phyloP scores from a whole-genome alignment of 1,140 invertebrate species.

The Dysdera silvatica region DNA sequence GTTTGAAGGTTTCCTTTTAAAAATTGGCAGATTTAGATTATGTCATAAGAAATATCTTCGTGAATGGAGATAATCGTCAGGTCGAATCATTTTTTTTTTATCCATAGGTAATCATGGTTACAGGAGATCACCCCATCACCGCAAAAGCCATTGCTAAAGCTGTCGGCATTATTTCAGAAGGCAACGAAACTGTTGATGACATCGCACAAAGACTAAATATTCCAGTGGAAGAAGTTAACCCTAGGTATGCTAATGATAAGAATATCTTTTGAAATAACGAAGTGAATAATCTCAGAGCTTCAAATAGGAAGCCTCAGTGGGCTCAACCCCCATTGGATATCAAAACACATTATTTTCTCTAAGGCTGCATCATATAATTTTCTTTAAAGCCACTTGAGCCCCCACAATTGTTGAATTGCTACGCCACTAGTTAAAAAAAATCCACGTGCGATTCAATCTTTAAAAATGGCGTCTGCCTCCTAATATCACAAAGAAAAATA shows the following conservation, averaged over 20 bases:
- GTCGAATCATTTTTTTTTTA: not conserved
- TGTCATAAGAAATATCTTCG: too few species aligned
- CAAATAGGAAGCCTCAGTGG: too few species aligned
- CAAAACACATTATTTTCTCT: too few species aligned
- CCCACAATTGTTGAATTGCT: too few species aligned
- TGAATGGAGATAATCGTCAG: not conserved
- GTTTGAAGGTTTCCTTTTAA: too few species aligned
- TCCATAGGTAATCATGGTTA: slow-evolving; percentile 60
- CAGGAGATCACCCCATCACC: slow-evolving; percentile 95
- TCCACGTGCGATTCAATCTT: not conserved
- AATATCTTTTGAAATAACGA: not conserved
- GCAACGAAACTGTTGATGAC: slow-evolving; percentile 68
- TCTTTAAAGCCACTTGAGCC: too few species aligned
- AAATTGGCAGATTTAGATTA: too few species aligned
- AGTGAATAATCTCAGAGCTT: too few species aligned
- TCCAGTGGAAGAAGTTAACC: slow-evolving; percentile 72
- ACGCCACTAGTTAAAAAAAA: too few species aligned
- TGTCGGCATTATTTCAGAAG: slow-evolving; percentile 97
- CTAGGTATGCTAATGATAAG: slow-evolving; percentile 48
- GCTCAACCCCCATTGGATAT: too few species aligned
- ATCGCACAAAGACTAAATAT: slow-evolving; percentile 89
- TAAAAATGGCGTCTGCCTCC: not conserved
- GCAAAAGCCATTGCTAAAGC: slow-evolving; percentile 99
- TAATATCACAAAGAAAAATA: too few species aligned
- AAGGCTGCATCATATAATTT: too few species aligned